Evolutionary conservation across 2,888 invertebrate species (phyloP).

Genomic region (Noctua fimbriata): DNA sequence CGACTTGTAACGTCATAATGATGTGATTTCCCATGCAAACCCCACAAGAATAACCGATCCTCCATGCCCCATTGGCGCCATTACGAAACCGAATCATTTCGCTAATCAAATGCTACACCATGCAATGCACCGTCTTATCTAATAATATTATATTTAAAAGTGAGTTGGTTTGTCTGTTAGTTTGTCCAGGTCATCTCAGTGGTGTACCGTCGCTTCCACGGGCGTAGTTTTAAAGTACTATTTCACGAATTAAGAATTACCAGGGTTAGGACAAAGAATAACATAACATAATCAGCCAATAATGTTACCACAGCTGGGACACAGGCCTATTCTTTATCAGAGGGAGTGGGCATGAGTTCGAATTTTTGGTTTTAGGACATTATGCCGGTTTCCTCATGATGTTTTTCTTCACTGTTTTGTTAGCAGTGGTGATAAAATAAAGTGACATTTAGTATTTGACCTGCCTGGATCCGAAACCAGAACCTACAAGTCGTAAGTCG

Average conservation of each 20-base stretch:
- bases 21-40: conserved; percentile 23
- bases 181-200: too few relatives aligned
- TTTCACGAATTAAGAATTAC: background rate
- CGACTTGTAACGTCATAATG: background rate
- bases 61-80: conserved; percentile 38
- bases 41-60: conserved; percentile 11
- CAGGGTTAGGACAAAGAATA: background rate
- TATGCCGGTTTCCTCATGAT: background rate
- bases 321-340: background rate
- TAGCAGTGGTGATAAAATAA: background rate
- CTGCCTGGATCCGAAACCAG: background rate
- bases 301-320: background rate
- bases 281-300: background rate
- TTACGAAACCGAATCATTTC: conserved; percentile 52
- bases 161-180: background rate
- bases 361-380: background rate
- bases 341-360: background rate
- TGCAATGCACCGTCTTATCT: conserved; percentile 44
- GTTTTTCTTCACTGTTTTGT: background rate
- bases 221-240: too few relatives aligned
- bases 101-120: conserved; percentile 58
- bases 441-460: background rate
- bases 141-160: background rate
- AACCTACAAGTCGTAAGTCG: background rate
- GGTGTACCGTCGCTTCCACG: too few relatives aligned